Conservation (phyloP, 2,113 vertebrate species). For the Malaclemys terrapin region DNA sequence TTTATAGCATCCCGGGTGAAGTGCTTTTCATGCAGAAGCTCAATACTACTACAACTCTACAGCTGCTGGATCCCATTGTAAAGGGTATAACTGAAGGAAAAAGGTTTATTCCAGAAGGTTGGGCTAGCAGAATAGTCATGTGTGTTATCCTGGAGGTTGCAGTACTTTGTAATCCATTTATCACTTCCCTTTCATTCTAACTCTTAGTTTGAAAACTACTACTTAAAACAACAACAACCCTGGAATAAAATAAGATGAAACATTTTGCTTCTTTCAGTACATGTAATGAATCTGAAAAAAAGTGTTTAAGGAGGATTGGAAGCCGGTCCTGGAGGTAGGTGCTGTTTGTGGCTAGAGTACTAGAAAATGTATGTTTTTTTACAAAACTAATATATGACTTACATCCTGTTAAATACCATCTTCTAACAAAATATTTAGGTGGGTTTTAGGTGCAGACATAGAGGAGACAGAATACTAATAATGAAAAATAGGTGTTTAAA, state of each 20-base stretch:
- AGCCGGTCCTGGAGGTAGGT: conserved; percentile 50
- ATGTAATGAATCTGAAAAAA: conserved; percentile 32
- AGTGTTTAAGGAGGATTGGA: conserved; percentile 1
- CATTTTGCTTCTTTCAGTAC: not conserved
- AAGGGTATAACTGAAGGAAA: not conserved
- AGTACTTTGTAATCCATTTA: not conserved
- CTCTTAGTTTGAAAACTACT: not conserved
- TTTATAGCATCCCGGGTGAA: not conserved
- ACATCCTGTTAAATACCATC: conserved; percentile 72
- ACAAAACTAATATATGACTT: conserved; percentile 65
- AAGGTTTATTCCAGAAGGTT: not conserved
- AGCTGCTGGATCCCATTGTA: not conserved
- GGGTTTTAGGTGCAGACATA: conserved; percentile 71
- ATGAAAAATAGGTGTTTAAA: conserved; percentile 57
- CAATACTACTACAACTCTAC: not conserved
- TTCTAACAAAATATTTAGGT: conserved; percentile 74
- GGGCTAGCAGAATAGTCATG: not conserved
- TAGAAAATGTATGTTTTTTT: conserved; percentile 72
- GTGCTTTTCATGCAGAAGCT: not conserved
- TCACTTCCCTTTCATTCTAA: not conserved
- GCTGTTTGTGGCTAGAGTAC: conserved; percentile 59
- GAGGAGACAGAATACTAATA: conserved; percentile 70
- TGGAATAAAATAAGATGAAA: not conserved
- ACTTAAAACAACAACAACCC: not conserved
- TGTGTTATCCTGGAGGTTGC: not conserved